Conservation (phyloP, 2,797 vertebrate genomes). For the Pangasius sanitwongsei region DNA sequence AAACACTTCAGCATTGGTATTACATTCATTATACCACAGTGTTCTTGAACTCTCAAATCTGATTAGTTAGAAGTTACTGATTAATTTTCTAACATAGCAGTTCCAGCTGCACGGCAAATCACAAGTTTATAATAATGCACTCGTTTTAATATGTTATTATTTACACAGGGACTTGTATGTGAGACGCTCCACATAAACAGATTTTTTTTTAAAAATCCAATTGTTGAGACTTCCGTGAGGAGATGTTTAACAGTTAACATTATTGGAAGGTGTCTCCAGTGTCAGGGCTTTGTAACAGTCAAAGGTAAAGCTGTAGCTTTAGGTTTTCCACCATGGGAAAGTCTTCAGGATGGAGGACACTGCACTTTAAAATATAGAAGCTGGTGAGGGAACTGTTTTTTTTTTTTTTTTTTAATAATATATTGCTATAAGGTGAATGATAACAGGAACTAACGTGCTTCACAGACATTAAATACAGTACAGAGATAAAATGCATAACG, state of each 20-base stretch:
- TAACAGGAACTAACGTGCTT: neutral
- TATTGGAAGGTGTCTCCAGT: neutral
- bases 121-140: neutral
- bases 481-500: neutral
- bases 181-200: neutral
- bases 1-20: neutral
- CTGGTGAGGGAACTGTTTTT: no score
- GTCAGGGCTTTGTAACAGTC: neutral
- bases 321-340: neutral
- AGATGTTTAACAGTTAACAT: neutral
- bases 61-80: neutral
- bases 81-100: neutral
- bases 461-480: neutral
- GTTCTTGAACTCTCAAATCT: neutral
- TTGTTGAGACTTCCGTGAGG: neutral
- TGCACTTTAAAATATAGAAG: no score
- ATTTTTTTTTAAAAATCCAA: no score
- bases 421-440: neutral
- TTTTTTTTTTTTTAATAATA: no score
- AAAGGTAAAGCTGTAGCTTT: neutral
- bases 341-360: neutral
- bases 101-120: neutral
- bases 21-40: neutral
- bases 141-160: neutral
- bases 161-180: neutral